Evolutionary conservation across 2,888 invertebrate genomes (phyloP).

Genomic region (Aleiodes alternator): DNA sequence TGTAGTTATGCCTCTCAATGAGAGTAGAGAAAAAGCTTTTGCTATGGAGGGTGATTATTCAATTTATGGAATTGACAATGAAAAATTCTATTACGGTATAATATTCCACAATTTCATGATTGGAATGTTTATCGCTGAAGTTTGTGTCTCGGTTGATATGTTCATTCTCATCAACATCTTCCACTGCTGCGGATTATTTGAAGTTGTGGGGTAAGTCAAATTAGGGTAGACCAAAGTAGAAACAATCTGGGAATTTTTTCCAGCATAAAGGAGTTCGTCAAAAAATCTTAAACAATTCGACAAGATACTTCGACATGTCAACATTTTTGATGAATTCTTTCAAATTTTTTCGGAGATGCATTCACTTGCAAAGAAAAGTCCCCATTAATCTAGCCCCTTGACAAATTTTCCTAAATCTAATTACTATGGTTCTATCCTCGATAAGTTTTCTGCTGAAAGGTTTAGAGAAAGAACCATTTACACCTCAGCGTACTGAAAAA

Average conservation of each 20-base stretch:
- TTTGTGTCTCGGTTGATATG: background rate
- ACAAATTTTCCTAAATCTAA: too few species aligned
- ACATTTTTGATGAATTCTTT: too few species aligned
- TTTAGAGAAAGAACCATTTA: too few species aligned
- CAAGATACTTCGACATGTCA: too few species aligned
- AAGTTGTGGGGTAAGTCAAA: background rate
- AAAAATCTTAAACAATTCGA: too few species aligned
- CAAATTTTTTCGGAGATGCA: too few species aligned
- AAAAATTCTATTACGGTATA: background rate
- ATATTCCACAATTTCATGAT: background rate
- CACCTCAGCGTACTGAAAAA: background rate
- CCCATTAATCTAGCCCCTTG: too few species aligned
- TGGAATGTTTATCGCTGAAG: background rate
- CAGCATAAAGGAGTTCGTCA: too few species aligned
- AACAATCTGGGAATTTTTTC: background rate
- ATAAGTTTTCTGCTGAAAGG: too few species aligned
- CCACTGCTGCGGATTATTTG: constrained; percentile 22
- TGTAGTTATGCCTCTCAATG: background rate
- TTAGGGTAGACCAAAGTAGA: too few species aligned
- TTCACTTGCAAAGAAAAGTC: too few species aligned
- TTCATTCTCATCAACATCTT: background rate
- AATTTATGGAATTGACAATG: background rate
- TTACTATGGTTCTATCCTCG: too few species aligned
- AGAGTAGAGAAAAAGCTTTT: background rate
- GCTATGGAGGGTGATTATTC: background rate